Percentiles rank a stretch among this genome's conserved stretches.
Conservation (phyloP, 1,140 invertebrate species). For the Thereuonema tuberculata region DNA sequence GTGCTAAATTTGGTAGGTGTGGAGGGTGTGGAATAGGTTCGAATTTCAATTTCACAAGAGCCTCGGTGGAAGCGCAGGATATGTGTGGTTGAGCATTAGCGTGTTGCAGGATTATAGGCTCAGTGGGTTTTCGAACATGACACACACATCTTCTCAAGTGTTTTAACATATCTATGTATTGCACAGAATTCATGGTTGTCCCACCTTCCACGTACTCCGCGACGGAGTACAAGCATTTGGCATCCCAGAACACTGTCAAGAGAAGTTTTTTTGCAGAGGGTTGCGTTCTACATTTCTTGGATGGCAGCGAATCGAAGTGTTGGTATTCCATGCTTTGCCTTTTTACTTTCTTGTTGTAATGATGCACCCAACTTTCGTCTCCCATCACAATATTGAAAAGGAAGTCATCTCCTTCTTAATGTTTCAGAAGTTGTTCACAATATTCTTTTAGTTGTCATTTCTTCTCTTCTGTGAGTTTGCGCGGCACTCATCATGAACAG, state of each 20-base stretch:
- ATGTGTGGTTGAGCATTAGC: background rate
- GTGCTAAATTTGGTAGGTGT: background rate
- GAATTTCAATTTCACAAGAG: background rate
- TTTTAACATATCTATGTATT: background rate
- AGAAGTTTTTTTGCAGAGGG: background rate
- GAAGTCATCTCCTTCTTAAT: background rate
- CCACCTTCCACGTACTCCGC: background rate
- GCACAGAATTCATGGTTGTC: background rate
- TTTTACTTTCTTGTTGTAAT: conserved; percentile 10
- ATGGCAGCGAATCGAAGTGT: background rate
- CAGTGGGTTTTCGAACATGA: background rate
- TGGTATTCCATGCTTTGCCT: background rate
- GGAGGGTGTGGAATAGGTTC: background rate
- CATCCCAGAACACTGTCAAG: background rate
- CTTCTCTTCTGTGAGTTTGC: background rate
- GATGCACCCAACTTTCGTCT: conserved; percentile 17
- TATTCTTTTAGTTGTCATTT: background rate
- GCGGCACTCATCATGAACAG: background rate
- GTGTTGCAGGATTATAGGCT: background rate
- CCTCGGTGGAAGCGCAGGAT: background rate
- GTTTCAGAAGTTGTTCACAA: background rate
- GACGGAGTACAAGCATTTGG: background rate
- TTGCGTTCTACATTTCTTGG: background rate
- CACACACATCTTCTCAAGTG: background rate
- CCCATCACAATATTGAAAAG: conserved; percentile 14